Evolutionary conservation across 2,888 invertebrate species (phyloP).

Genomic region (Rhaphigaster nebulosa): DNA sequence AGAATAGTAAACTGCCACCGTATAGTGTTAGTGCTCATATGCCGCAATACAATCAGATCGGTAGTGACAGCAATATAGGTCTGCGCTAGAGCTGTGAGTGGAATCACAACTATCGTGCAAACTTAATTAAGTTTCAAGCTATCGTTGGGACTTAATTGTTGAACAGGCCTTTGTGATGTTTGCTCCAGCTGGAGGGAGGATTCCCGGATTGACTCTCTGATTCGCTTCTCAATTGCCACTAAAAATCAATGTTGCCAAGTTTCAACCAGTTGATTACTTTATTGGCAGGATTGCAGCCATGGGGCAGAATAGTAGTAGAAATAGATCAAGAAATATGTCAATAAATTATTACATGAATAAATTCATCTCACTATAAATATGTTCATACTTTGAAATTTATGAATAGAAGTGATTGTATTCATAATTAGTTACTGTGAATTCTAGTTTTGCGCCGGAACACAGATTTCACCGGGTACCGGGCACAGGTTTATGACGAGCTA

Average conservation of each 20-base stretch:
- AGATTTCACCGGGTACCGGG: too few relatives aligned
- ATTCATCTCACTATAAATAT: too few relatives aligned
- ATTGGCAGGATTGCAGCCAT: not conserved
- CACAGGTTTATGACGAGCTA: too few relatives aligned
- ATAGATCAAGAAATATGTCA: too few relatives aligned
- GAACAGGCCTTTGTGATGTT: slow-evolving; percentile 9
- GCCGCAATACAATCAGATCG: not conserved
- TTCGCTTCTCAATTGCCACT: not conserved
- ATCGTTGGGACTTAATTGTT: slow-evolving; percentile 18
- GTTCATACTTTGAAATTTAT: too few relatives aligned
- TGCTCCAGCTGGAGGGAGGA: not conserved
- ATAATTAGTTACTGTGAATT: too few relatives aligned
- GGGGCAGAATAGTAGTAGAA: too few relatives aligned
- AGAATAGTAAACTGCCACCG: too few relatives aligned
- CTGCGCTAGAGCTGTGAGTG: not conserved
- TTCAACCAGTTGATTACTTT: not conserved
- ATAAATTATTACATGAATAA: too few relatives aligned
- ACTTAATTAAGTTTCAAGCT: slow-evolving; percentile 31
- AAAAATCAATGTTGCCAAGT: not conserved
- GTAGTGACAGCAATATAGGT: not conserved
- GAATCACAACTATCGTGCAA: not conserved
- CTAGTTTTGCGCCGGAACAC: too few relatives aligned
- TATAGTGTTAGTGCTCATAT: not conserved
- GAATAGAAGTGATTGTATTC: too few relatives aligned
- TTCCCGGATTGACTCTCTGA: not conserved